phyloP scores from a whole-genome alignment of 2,113 vertebrate species.

The Rhegmatorhina hoffmannsi region DNA sequence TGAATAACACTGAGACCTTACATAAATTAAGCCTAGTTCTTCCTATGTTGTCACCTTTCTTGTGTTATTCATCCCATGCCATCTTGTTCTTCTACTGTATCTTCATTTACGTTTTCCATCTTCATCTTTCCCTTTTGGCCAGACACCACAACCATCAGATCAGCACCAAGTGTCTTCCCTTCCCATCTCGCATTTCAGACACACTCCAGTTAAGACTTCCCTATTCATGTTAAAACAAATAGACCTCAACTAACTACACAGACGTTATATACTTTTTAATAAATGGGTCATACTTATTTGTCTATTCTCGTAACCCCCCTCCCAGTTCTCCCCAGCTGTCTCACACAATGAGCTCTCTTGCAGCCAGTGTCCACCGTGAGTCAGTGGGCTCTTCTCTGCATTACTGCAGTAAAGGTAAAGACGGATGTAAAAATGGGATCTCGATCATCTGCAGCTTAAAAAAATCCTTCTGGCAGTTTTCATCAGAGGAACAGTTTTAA shows the following conservation, averaged over 20 bases:
- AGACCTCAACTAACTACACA: background rate
- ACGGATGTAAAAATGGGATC: conserved; percentile 3
- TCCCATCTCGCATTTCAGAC: background rate
- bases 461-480: background rate
- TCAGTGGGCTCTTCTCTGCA: conserved; percentile 10
- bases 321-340: background rate
- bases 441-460: conserved; percentile 11
- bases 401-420: conserved; percentile 27
- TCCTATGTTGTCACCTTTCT: background rate
- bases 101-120: conserved; percentile 5
- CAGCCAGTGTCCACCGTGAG: background rate
- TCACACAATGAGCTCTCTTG: background rate
- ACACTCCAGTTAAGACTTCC: background rate
- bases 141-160: conserved; percentile 2
- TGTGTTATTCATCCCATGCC: background rate
- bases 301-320: background rate
- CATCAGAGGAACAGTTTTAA: conserved; percentile 30
- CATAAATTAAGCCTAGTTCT: background rate
- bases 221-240: background rate
- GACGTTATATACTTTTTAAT: background rate
- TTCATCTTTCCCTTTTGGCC: background rate
- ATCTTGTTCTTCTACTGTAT: background rate
- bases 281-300: background rate
- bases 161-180: background rate
- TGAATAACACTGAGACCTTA: background rate